These are phyloP conservation scores for Ophioderma brevispina DNA, from an alignment of 35 echinoderm and acorn worm genomes.

Conservation along the genomic window DNA sequence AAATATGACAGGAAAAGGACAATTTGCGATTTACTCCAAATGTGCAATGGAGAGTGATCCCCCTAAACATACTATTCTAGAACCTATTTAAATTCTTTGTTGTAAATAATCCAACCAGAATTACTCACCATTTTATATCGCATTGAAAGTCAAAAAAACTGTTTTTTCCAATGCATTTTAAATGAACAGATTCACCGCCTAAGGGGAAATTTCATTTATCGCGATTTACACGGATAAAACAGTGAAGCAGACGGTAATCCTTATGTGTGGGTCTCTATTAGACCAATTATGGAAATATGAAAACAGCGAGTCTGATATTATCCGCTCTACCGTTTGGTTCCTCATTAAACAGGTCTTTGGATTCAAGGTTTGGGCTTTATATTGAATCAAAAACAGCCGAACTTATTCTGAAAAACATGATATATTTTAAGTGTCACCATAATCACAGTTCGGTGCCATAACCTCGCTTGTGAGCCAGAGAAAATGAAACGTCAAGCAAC, in stretches of 20 bases:
- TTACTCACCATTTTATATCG: background rate
- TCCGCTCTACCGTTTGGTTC: background rate
- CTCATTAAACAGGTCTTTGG: background rate
- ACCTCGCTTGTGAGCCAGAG: background rate
- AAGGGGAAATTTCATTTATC: background rate
- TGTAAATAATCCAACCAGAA: background rate
- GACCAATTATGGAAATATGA: background rate
- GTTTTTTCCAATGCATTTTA: background rate
- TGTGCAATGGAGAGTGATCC: no score
- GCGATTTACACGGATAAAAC: background rate
- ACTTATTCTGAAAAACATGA: slow-evolving; percentile 11
- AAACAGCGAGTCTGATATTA: background rate
- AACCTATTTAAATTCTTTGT: background rate
- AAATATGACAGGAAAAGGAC: no score
- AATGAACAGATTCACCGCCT: background rate
- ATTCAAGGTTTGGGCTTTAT: background rate
- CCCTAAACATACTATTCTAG: no score
- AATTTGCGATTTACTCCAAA: no score
- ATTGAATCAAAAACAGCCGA: background rate
- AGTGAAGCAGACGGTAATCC: background rate
- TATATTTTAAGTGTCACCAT: background rate
- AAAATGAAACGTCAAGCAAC: background rate
- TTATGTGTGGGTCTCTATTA: background rate
- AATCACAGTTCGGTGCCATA: slow-evolving; percentile 2
- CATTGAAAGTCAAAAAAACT: background rate